phyloP scores from a whole-genome alignment of 1,140 invertebrate species.

The Pachyrhynchus sulphureomaculatus region DNA sequence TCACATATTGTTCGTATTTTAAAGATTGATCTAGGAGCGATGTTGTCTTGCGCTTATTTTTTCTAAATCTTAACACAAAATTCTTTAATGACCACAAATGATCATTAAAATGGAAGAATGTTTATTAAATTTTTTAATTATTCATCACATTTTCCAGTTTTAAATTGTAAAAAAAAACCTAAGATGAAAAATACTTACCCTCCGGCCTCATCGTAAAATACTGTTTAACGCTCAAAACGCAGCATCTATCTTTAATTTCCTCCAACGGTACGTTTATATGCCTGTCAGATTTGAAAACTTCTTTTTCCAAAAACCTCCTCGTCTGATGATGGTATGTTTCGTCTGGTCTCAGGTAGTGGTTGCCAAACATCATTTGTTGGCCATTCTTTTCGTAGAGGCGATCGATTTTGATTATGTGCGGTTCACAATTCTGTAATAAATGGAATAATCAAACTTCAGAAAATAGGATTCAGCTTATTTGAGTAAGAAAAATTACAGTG shows the following conservation, averaged over 20 bases:
- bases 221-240: constrained; percentile 92
- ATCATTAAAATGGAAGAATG: too few species aligned
- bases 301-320: constrained; percentile 93
- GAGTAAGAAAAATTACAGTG: too few species aligned
- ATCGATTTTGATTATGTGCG: constrained; percentile 87
- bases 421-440: constrained; percentile 60
- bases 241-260: constrained; percentile 89
- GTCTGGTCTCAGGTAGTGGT: constrained; percentile 72
- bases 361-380: constrained; percentile 87
- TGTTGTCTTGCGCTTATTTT: too few species aligned
- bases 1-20: too few species aligned
- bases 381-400: constrained; percentile 81
- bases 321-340: constrained; percentile 96
- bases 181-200: constrained; percentile 53
- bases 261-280: constrained; percentile 80
- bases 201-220: constrained; percentile 90
- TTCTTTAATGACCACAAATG: too few species aligned
- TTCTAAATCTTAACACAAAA: too few species aligned
- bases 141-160: too few species aligned
- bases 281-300: constrained; percentile 93
- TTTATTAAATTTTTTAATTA: too few species aligned
- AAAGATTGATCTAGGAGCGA: too few species aligned
- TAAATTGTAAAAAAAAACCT: too few species aligned
- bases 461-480: too few species aligned
- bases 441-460: background rate